Base-by-base conservation (phyloP, 1,140 invertebrate species). In the Temnothorax curvispinosus region DNA sequence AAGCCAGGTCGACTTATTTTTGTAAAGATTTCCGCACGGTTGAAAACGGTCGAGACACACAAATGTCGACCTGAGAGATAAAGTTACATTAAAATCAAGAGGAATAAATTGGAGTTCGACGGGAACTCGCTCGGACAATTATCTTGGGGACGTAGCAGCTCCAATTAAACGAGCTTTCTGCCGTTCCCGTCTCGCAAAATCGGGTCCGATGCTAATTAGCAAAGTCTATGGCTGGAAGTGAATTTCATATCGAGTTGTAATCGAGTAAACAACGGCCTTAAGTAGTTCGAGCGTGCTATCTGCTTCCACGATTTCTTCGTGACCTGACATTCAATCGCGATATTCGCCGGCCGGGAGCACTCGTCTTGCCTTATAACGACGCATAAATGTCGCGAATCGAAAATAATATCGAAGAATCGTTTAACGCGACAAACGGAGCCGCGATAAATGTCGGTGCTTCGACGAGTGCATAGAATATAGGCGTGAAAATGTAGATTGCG, bases 171-270 rank as follows among this genome's bases (percentile, higher is more conserved):
- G 84, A 89, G 87, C 47, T 86, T 67, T 56, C 56, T 58, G 80
- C 44, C 54, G 69, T 64, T 80, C 21, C 50, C 58, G 13, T 56
- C 76, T 47, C 58, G 75, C 87, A 89, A 89, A 89, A 86, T 86
- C 82, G 69, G 78, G 54, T 54, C 38, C 76, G 62, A 72, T 82
- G 76, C 84, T 89, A 89, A 89, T 89, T 89, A 89, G 88, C 76
- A 86, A 89, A 89, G 87, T 82, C 88, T 78, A 89, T 71, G 88
- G 88, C 35, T 89, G 67, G 88, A 75, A 89, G 67, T 82, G 84
- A 89, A 89, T 89, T 89, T 89, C 88, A 89, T 86, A 80, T 58
- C 47, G 75, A 67, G 80, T 75, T 84, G 54, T 84, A 84, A 75
- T 89, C 67, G 80, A 75, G 80, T 84, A 84, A 84, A 84, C 80